Evolutionary conservation across 1,140 invertebrate species (phyloP).

Genomic region (Chlorops oryzae): DNA sequence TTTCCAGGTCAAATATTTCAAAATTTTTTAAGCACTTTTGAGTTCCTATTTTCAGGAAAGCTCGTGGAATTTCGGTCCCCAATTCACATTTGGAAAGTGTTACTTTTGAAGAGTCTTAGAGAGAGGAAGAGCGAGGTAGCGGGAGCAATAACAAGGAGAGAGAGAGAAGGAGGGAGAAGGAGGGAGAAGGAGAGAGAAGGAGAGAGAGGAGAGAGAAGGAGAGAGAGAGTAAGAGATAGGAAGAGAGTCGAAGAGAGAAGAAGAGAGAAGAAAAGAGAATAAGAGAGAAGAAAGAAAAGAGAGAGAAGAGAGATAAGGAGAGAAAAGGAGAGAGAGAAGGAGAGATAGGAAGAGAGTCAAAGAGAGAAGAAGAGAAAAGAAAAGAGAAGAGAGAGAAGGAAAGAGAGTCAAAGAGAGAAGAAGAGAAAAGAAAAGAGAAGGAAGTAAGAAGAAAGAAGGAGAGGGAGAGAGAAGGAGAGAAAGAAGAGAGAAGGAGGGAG

Average conservation of each 20-base stretch:
- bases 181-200: background rate
- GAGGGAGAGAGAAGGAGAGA: background rate
- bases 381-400: too few species aligned
- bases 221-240: background rate
- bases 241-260: background rate
- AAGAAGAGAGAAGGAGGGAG: background rate
- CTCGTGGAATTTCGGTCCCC: too few species aligned
- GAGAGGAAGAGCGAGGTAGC: too few species aligned
- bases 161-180: background rate
- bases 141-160: too few species aligned
- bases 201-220: too few species aligned
- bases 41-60: too few species aligned
- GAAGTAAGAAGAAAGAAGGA: background rate
- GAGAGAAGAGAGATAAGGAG: background rate
- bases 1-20: too few species aligned
- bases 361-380: too few species aligned
- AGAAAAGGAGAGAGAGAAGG: background rate
- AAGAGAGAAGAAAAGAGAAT: background rate
- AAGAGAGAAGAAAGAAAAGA: background rate
- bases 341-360: background rate
- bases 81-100: too few species aligned
- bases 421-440: background rate
- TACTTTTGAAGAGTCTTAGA: too few species aligned
- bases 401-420: background rate
- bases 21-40: too few species aligned